These are phyloP conservation scores for Dreissena rostriformis DNA, from an alignment of 1,140 invertebrate species.

Conservation along the genomic window DNA sequence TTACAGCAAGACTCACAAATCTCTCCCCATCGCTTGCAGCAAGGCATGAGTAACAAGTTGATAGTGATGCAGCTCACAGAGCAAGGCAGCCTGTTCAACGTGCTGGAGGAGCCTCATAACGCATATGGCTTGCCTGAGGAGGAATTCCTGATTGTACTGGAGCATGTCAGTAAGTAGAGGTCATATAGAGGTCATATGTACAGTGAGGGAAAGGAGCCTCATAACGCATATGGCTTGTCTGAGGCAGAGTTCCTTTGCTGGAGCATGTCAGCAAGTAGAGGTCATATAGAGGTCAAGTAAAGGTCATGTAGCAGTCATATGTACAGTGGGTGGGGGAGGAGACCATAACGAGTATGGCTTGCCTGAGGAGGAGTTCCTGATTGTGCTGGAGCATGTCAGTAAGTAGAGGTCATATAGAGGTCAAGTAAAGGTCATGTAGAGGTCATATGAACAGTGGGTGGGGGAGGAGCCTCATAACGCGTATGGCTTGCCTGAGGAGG, in stretches of 20 bases:
- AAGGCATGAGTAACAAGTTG: constrained; percentile 93
- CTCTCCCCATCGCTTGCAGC: constrained; percentile 79
- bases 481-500: constrained; percentile 94
- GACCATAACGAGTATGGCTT: constrained; percentile 97
- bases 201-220: no score
- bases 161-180: constrained; percentile 85
- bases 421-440: constrained; percentile 52
- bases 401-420: constrained; percentile 56
- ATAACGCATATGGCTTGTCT: no score
- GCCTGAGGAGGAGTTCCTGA: constrained; percentile 94
- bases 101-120: constrained; percentile 97
- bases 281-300: no score
- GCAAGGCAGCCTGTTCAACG: constrained; percentile 92
- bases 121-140: constrained; percentile 95
- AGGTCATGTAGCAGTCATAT: no score
- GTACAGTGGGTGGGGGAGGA: constrained; percentile 87
- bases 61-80: constrained; percentile 99
- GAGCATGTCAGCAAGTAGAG: no score
- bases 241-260: no score
- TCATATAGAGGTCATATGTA: no score
- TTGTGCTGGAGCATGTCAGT: constrained; percentile 92
- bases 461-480: constrained; percentile 97
- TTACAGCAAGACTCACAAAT: no score
- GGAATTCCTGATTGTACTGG: constrained; percentile 95
- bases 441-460: no score